A percentile compares a stretch with the other conserved stretches of the same genome.
These are phyloP conservation scores for Thermophis baileyi DNA, from an alignment of 2,113 vertebrate genomes.

Conservation along the genomic window DNA sequence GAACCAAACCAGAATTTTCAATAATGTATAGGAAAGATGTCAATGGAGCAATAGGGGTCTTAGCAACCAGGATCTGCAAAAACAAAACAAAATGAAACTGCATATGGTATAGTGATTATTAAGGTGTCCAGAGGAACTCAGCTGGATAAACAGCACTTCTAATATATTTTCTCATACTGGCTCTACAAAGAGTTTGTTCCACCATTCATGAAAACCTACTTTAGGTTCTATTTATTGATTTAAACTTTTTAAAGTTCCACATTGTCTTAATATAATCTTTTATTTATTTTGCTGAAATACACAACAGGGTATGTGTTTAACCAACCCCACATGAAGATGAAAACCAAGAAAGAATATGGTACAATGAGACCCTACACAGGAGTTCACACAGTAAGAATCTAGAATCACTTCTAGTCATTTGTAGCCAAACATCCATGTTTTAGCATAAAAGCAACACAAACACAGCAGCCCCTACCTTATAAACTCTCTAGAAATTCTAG, in stretches of 20 bases:
- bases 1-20: conserved; percentile 74
- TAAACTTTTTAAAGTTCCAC: rapidly evolving
- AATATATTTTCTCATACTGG: neutral
- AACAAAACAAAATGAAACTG: neutral
- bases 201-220: conserved; percentile 6
- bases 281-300: neutral
- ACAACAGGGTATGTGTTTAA: neutral
- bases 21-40: conserved; percentile 74
- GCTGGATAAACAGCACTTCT: neutral
- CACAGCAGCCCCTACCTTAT: neutral
- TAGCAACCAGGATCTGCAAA: conserved; percentile 79
- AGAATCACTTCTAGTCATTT: neutral
- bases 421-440: neutral
- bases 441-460: conserved; percentile 3
- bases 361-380: neutral
- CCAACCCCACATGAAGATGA: rapidly evolving
- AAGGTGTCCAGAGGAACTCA: neutral
- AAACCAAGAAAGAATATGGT: neutral
- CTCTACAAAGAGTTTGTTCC: neutral
- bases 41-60: conserved; percentile 80
- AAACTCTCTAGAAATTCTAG: neutral
- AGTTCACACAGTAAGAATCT: rapidly evolving
- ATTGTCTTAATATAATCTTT: neutral
- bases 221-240: neutral
- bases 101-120: conserved; percentile 22